Base-by-base conservation (phyloP, 1,140 invertebrate genomes). In the Cephus cinctus region DNA sequence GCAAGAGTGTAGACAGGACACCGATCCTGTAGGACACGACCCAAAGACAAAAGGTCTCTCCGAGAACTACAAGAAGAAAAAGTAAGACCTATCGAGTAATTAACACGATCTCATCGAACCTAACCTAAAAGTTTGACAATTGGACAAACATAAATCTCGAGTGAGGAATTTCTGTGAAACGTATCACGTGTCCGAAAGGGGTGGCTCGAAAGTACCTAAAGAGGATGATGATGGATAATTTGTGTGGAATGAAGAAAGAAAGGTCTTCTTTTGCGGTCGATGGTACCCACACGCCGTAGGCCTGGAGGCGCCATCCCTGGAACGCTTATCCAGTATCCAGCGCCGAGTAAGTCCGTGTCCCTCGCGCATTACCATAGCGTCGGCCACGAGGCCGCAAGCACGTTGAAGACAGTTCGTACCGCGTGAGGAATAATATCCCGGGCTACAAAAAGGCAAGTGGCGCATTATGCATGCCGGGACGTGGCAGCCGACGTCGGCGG, bases 301-400 rank as follows among this genome's bases (percentile, higher is more conserved):
- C 71, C 70, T n/a, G 43, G 54, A 63, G 71, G 71, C 71, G 63
- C 67, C 68, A 69, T 71, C 65, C 62, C 61, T 57, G 57, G 51
- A 62, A 57, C 59, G 59, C 56, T 65, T 58, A 62, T 65, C 60
- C 61, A 52, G 57, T 56, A 65, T 66, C 57, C 56, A 47, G n/a
- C n/a, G n/a, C n/a, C n/a, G n/a, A 57, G 50, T 47, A 52, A 52
- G 57, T 60, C 50, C 53, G 61, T 70, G 65, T 67, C 64, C 57
- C 62, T 67, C 57, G 59, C 56, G 57, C 61, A 69, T 70, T 69
- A 69, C 63, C 65, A 60, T 69, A 65, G 59, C 46, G 54, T n/a
- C 51, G 55, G 54, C 55, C 65, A 56, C 56, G 50, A 60, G 57
- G 51, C 36, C 52, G 55, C 32, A 20, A 45, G 41, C 42, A 44